Evolutionary conservation across 2,113 vertebrate species (phyloP).

Genomic region (Aix galericulata): DNA sequence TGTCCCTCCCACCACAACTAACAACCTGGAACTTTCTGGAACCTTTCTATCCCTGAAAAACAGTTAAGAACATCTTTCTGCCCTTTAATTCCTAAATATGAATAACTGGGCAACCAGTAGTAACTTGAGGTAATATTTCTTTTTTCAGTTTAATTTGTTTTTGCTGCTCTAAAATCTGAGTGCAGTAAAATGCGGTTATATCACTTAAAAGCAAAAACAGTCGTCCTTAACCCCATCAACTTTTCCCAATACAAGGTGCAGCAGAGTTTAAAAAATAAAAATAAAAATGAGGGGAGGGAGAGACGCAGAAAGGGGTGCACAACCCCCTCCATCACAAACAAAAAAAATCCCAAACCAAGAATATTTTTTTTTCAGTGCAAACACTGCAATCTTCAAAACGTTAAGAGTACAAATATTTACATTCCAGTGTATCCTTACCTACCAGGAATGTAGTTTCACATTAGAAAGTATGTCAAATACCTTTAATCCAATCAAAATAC

Average conservation of each 20-base stretch:
- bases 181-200: neutral
- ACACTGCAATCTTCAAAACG: slow-evolving; percentile 52
- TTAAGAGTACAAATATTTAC: slow-evolving; percentile 60
- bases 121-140: neutral
- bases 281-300: too few species aligned
- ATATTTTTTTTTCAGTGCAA: slow-evolving; percentile 61
- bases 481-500: slow-evolving; percentile 17
- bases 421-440: slow-evolving; percentile 60
- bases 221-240: neutral
- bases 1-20: neutral
- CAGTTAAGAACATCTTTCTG: neutral
- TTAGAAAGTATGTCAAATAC: slow-evolving; percentile 47
- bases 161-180: neutral
- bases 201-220: neutral
- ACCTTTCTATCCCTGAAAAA: slow-evolving; percentile 5
- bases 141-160: neutral
- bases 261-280: neutral
- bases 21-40: slow-evolving; percentile 4
- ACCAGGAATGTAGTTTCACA: slow-evolving; percentile 51
- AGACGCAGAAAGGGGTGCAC: too few species aligned
- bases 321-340: neutral
- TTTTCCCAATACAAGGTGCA: slow-evolving; percentile 20
- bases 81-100: neutral
- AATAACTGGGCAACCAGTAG: neutral
- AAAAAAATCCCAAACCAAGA: slow-evolving; percentile 17